phyloP scores from a whole-genome alignment of 2,888 invertebrate genomes.

The Andrena bucephala region DNA sequence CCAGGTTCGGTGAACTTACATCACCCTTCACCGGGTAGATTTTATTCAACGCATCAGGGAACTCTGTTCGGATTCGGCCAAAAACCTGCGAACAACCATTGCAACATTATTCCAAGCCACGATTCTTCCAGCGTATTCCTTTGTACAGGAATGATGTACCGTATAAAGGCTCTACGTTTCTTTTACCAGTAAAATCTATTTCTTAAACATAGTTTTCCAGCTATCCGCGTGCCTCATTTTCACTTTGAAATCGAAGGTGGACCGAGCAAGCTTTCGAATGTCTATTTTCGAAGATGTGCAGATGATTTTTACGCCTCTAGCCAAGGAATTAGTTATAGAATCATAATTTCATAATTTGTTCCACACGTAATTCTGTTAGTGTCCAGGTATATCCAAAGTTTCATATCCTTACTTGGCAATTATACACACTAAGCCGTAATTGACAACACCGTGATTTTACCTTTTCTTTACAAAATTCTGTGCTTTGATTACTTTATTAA shows the following conservation, averaged over 20 bases:
- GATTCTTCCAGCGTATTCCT: too few species aligned
- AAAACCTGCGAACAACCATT: slow-evolving; percentile 88
- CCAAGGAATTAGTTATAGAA: slow-evolving; percentile 12
- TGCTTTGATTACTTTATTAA: not conserved
- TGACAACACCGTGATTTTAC: not conserved
- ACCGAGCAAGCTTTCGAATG: too few species aligned
- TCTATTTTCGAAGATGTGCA: not conserved
- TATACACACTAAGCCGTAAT: not conserved
- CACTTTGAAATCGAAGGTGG: too few species aligned
- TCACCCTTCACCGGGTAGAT: slow-evolving; percentile 93
- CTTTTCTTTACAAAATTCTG: not conserved
- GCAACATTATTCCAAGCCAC: too few species aligned
- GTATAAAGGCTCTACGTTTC: too few species aligned
- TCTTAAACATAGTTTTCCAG: too few species aligned
- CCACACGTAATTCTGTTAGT: not conserved
- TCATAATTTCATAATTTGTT: not conserved
- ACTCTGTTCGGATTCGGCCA: slow-evolving; percentile 91
- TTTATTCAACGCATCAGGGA: slow-evolving; percentile 91
- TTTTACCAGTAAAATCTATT: too few species aligned
- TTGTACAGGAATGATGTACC: too few species aligned
- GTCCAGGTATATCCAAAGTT: not conserved
- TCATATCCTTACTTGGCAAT: slow-evolving; percentile 8
- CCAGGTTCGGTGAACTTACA: slow-evolving; percentile 93
- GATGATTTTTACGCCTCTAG: not conserved
- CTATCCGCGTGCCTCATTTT: too few species aligned